Base-by-base conservation (phyloP, 2,888 invertebrate species). In the Zygogramma bicolorata region DNA sequence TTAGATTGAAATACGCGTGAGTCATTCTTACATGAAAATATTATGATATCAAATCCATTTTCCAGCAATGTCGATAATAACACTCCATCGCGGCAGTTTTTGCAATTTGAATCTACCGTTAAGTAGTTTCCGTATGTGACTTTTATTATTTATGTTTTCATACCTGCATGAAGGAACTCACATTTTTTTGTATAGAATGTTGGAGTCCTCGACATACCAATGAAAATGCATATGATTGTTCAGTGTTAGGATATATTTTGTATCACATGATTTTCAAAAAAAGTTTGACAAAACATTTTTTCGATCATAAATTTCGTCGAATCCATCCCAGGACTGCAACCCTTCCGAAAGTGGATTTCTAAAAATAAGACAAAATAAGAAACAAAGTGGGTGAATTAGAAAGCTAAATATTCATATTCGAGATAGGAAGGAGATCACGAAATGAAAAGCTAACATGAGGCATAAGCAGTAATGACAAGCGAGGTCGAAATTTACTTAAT, bases 51-150 rank as follows among this genome's bases (percentile, higher is more conserved):
- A 15, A 25, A 53, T 53, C 25, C 22, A 53, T 53, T 53, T 53
- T 53, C 53, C 53, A 53, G n/a, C n/a, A 25, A 53, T 53, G 53
- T 53, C 25, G 25, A 53, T 53, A 53, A 53, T 53, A 53, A 53
- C 22, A 15, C 15, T 13, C 15, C 15, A 42, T 13, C 42, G 18
- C 25, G 57, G 13, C 6, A 8, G 29, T 57, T 57, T 57, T 29
- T 15, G 29, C 57, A 57, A 57, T 13, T 57, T 20, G 22, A 25
- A 27, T 20, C n/a, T 27, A 57, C 25, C 57, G 57, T 27, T 25
- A 57, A 59, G 34, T 20, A 27, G 29, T 59, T 59, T 29, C 29
- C 34, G 34, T 18, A 53, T 25, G n/a, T 25, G 22, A 57, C 27
- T 20, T 27, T 59, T 59, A 22, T n/a, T 13, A 57, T 59, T 59